A percentile compares a stretch with the other conserved stretches of the same genome.
Evolutionary conservation across 2,797 vertebrate genomes (phyloP).

Genomic region (Anguilla anguilla): DNA sequence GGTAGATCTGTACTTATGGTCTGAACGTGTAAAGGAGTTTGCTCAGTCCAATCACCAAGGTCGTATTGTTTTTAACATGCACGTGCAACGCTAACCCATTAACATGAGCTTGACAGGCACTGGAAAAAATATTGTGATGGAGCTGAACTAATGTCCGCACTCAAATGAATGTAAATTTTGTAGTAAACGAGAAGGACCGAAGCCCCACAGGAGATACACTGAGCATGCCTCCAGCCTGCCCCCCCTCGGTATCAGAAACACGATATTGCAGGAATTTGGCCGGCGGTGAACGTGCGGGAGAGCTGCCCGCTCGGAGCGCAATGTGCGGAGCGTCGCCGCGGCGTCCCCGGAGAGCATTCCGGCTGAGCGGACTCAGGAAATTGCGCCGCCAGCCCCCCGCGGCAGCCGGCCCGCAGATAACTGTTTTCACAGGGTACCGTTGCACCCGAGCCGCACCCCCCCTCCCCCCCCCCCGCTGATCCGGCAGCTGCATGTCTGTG

Average conservation of each 20-base stretch:
- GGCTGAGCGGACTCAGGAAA: not conserved
- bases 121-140: not conserved
- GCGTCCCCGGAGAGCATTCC: not conserved
- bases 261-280: not conserved
- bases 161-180: not conserved
- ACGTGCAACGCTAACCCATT: not conserved
- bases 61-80: not conserved
- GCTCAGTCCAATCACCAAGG: not conserved
- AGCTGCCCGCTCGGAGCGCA: not conserved
- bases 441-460: not conserved
- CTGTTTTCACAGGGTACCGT: not conserved
- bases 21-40: not conserved
- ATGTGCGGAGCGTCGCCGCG: not conserved
- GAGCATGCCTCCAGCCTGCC: not conserved
- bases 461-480: not conserved
- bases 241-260: not conserved
- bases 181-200: not conserved
- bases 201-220: not conserved
- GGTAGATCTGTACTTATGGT: not conserved
- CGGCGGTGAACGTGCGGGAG: not conserved
- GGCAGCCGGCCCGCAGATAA: not conserved
- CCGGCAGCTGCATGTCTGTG: not conserved
- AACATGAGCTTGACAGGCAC: not conserved
- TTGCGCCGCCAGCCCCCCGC: not conserved
- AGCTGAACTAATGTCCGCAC: not conserved